Evolutionary conservation across 2,113 vertebrate species (phyloP), one percentile per base, ranked within the genome.

Genomic region (Antechinus stuartii): DNA sequence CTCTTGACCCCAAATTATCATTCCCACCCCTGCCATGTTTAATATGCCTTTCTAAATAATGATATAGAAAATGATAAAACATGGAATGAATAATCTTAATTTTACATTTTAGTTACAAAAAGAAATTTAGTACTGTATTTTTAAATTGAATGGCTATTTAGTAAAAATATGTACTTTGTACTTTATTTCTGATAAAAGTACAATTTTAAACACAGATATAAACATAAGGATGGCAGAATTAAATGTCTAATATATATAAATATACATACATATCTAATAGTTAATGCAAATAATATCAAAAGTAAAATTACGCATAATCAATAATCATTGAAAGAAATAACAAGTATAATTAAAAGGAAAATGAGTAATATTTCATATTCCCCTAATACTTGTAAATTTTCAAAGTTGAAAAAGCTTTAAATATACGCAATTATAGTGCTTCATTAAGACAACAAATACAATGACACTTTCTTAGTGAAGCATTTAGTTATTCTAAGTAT

Each of bases 301-400:
- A 52, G 50, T 10, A 52, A 52, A 57, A 42, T 35, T 30, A 35
- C 35, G 30, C 35, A 68, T 68, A 35, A 68, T 22, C 68, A 84
- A 0, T 42, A 22, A 42, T 26, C 14, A n/a, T 16, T 2, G 7
- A n/a, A 42, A 42, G 10, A 6, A 10, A 11, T 42, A 1, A 42
- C 19, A 8, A 84, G 7, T 84, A 84, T 42, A 22, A 84, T 22
- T 42, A 84, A 23, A 84, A 52, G 22, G 42, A 8, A 42, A 35
- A 84, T 42, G 16, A 84, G 42, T 84, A 8, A 14, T 12, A 68
- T 68, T 68, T 9, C 30, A 1, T 4, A 27, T 61, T 68, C 3
- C 35, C 30, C 27, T 68, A 16, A 68, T 16, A 68, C 3, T 12
- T 35, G 2, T 30, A 68, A 42, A 8, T 84, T 84, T 9, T 52